Evolutionary conservation across 2,113 vertebrate genomes (phyloP).

Genomic region (Sisor rabdophorus): DNA sequence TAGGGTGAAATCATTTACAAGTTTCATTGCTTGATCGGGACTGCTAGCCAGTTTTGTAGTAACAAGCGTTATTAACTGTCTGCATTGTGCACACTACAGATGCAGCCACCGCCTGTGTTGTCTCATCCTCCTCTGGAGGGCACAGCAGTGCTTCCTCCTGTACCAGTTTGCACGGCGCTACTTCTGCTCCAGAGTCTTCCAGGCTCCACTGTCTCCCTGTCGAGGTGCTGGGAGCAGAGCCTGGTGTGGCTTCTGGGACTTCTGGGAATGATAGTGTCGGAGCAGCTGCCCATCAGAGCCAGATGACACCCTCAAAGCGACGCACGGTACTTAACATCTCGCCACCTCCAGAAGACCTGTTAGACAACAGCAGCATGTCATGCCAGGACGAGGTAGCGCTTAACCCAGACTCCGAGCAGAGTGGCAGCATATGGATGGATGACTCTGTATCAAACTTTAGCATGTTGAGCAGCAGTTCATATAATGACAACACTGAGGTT

Average conservation of each 20-base stretch:
- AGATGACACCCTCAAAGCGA: slow-evolving; percentile 88
- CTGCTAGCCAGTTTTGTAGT: slow-evolving; percentile 87
- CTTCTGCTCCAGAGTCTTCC: slow-evolving; percentile 89
- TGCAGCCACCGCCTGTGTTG: slow-evolving; percentile 92
- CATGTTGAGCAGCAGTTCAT: slow-evolving; percentile 92
- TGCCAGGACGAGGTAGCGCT: slow-evolving; percentile 88
- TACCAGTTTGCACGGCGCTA: slow-evolving; percentile 85
- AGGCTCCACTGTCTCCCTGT: slow-evolving; percentile 85
- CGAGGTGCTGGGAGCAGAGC: slow-evolving; percentile 69
- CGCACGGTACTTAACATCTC: slow-evolving; percentile 96
- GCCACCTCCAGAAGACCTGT: slow-evolving; percentile 93
- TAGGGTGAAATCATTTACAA: slow-evolving; percentile 69
- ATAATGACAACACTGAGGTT: slow-evolving; percentile 98
- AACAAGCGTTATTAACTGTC: slow-evolving; percentile 78
- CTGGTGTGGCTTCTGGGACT: slow-evolving; percentile 44
- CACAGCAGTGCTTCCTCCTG: slow-evolving; percentile 86
- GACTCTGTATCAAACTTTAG: slow-evolving; percentile 98
- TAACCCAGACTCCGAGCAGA: slow-evolving; percentile 89
- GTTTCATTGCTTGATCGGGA: slow-evolving; percentile 86
- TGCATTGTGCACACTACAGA: slow-evolving; percentile 90
- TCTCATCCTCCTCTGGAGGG: slow-evolving; percentile 90
- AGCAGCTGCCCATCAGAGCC: slow-evolving; percentile 73
- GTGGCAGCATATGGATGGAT: slow-evolving; percentile 97
- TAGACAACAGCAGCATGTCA: slow-evolving; percentile 98
- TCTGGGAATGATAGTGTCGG: slow-evolving; percentile 50